Evolutionary conservation across 2,797 vertebrate species (phyloP), one percentile per base, ranked within the genome.

Genomic region (Hemitrygon akajei): DNA sequence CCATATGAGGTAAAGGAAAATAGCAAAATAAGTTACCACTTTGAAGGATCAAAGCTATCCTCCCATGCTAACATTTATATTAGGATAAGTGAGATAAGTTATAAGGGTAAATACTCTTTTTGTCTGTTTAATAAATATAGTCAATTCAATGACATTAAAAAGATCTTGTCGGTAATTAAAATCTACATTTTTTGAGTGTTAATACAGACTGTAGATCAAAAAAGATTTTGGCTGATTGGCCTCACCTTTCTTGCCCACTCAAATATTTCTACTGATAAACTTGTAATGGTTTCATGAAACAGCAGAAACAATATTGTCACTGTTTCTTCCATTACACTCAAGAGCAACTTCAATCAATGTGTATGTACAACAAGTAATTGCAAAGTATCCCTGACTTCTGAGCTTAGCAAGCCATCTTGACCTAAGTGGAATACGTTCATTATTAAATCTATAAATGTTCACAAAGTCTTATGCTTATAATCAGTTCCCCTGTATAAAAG

Each of bases 241-340:
- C 71, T 76, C 71, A 93, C 40, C 12, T 92, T 56, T 75, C 25
- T 56, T 47, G 73, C 30, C n/a, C 11, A 93, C 66, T n/a, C 73
- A 93, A 93, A 47, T 93, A 93, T 76, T 93, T 93, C 91, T 27
- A 3, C 40, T 56, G 91, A 93, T 93, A 75, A 93, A n/a, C 10
- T 58, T 14, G 37, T 75, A 92, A 40, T 3, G 37, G 47, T 93
- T 56, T 93, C 71, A 75, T 47, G 40, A 75, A 93, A 93, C 56
- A 25, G 37, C 91, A 75, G 91, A 30, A 92, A 92, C 91, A 92
- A 92, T 92, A 92, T 92, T 75, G 91, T 92, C 37, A 75, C 40
- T 92, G 40, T 73, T 92, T 37, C 37, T 16, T 75, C 47, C 2
- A 69, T 92, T 56, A 5, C 37, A 20, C 34, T 11, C 40, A 66